These are phyloP conservation scores for Cataglyphis albicans DNA, from an alignment of 2,888 invertebrate genomes.

Conservation along the genomic window DNA sequence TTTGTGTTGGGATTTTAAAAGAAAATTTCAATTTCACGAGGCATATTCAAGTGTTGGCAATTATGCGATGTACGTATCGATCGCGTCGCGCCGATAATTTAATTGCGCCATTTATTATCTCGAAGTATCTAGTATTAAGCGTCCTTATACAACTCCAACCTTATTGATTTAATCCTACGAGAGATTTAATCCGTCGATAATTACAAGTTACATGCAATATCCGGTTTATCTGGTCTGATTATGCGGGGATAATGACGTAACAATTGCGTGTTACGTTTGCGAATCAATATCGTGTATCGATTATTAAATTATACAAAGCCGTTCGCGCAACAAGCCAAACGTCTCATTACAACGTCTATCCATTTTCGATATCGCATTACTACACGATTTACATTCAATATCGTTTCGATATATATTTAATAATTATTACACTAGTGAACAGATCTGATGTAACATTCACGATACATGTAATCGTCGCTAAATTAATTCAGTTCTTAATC, in stretches of 20 bases:
- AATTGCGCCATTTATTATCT: constrained; percentile 13
- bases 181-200: constrained; percentile 22
- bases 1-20: neutral
- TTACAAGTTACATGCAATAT: constrained; percentile 15
- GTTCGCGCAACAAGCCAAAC: neutral
- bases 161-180: constrained; percentile 3
- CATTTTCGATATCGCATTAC: constrained; percentile 12
- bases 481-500: constrained; percentile 37
- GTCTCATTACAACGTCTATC: constrained; percentile 12
- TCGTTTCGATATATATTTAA: neutral
- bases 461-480: neutral
- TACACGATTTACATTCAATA: neutral
- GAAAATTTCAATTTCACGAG: neutral
- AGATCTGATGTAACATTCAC: neutral
- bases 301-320: constrained; percentile 26
- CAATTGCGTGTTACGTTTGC: constrained; percentile 17
- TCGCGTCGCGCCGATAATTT: neutral
- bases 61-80: neutral
- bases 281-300: constrained; percentile 35
- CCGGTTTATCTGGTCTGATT: neutral
- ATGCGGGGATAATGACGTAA: constrained; percentile 29
- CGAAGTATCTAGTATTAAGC: neutral
- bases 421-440: neutral
- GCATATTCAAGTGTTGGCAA: neutral
- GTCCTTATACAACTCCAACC: constrained; percentile 9